Evolutionary conservation across 2,113 vertebrate genomes (phyloP).

Genomic region (Cinclus cinclus): DNA sequence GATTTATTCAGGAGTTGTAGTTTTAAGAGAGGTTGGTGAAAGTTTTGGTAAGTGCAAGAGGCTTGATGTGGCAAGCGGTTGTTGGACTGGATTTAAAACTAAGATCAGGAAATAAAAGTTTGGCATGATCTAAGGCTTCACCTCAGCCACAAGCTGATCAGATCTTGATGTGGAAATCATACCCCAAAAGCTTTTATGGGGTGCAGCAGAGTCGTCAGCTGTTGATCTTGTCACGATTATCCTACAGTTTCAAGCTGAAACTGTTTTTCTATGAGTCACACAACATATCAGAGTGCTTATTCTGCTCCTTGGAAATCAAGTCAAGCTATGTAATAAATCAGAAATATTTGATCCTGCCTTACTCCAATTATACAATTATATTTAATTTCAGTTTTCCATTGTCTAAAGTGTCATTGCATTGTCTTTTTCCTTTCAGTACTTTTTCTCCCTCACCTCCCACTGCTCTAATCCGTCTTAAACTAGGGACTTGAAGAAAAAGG

Average conservation of each 20-base stretch:
- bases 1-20: neutral
- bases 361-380: neutral
- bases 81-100: neutral
- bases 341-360: neutral
- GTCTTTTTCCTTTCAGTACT: neutral
- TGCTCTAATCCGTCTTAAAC: neutral
- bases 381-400: neutral
- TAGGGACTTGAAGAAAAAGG: neutral
- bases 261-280: neutral
- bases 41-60: neutral
- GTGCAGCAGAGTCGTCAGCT: neutral
- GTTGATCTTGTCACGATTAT: neutral
- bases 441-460: neutral
- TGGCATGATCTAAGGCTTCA: neutral
- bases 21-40: neutral
- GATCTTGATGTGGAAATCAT: neutral
- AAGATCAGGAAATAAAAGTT: neutral
- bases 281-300: accelerated
- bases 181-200: neutral
- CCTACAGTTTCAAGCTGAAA: neutral
- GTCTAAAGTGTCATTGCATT: neutral
- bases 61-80: neutral
- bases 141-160: neutral
- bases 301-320: neutral
- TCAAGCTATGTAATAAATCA: neutral